These are phyloP conservation scores for Bombus waltoni DNA, from an alignment of 1,140 invertebrate species.

Conservation along the genomic window DNA sequence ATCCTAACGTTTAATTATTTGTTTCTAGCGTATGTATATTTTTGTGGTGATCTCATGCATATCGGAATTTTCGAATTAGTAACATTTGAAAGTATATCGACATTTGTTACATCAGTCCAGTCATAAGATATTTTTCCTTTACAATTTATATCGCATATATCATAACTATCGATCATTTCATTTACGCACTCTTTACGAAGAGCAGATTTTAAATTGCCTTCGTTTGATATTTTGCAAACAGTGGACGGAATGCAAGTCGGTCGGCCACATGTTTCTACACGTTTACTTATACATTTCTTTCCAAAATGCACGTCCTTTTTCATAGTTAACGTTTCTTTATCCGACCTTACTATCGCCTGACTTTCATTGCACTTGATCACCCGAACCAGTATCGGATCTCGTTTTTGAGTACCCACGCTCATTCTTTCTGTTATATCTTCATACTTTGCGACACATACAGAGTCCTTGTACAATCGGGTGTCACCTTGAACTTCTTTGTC, in stretches of 20 bases:
- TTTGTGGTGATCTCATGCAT: background rate
- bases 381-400: slow-evolving; percentile 44
- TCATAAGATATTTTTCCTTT: slow-evolving; percentile 14
- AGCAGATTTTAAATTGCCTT: background rate
- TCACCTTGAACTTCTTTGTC: slow-evolving; percentile 19
- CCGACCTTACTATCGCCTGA: slow-evolving; percentile 4
- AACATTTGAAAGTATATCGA: background rate
- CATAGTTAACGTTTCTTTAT: slow-evolving; percentile 36
- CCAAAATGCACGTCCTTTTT: background rate
- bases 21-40: slow-evolving; percentile 1
- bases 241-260: background rate
- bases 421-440: background rate
- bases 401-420: slow-evolving; percentile 49
- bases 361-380: slow-evolving; percentile 44
- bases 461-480: background rate
- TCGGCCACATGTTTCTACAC: slow-evolving; percentile 2
- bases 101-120: slow-evolving; percentile 22
- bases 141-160: slow-evolving; percentile 8
- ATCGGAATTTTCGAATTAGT: slow-evolving; percentile 21
- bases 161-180: background rate
- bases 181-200: background rate
- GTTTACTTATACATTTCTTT: background rate
- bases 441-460: background rate
- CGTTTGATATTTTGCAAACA: background rate
- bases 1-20: background rate